Evolutionary conservation across 2,888 invertebrate genomes (phyloP).

Genomic region (Periphyllus acericola): DNA sequence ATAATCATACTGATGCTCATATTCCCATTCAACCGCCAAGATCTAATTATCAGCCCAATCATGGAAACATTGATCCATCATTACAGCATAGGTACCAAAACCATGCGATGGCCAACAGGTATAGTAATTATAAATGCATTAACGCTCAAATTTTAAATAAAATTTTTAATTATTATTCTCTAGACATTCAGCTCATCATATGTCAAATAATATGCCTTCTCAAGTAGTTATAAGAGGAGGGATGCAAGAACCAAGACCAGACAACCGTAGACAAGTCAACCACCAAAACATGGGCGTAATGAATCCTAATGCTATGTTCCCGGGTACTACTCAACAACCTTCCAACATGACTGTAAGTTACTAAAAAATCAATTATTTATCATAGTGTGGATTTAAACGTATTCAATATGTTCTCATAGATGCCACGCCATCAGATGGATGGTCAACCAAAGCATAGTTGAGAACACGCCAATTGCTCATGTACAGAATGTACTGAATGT

Average conservation of each 20-base stretch:
- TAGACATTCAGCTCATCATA: conserved; percentile 41
- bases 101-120: conserved; percentile 36
- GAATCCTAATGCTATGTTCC: conserved; percentile 42
- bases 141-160: background rate
- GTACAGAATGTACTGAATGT: conserved; percentile 31
- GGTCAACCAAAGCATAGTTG: conserved; percentile 56
- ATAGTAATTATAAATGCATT: background rate
- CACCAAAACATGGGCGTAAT: conserved; percentile 27
- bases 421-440: conserved; percentile 54
- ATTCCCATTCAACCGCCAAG: conserved; percentile 6
- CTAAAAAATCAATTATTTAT: background rate
- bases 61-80: conserved; percentile 20
- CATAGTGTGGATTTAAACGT: background rate
- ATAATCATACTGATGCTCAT: conserved; percentile 30
- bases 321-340: conserved; percentile 16
- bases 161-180: background rate
- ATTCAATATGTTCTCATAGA: background rate
- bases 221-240: conserved; percentile 49
- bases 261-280: conserved; percentile 49
- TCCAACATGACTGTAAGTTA: conserved; percentile 35
- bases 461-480: conserved; percentile 21
- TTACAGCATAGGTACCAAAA: conserved; percentile 56
- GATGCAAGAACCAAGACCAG: conserved; percentile 24
- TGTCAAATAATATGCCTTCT: conserved; percentile 33
- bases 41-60: conserved; percentile 41